A percentile compares a stretch with the other conserved stretches of the same genome.
phyloP scores from a whole-genome alignment of 2,797 vertebrate species.

The Falco peregrinus region DNA sequence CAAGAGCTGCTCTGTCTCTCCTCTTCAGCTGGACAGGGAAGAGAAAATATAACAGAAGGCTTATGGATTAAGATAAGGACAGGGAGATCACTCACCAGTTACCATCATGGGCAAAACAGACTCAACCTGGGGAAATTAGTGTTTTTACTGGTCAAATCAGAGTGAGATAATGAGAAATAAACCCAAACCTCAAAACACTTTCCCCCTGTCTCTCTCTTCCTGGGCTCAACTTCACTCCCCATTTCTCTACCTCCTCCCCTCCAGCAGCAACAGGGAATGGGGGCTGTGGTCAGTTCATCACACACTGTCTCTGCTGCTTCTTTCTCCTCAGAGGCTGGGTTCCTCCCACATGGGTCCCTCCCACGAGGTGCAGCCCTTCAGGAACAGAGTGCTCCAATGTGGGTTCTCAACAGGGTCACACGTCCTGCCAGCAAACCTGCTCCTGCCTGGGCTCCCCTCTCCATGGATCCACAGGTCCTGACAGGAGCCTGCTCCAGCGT shows the following conservation, averaged over 20 bases:
- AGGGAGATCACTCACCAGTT: neutral
- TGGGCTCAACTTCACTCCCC: neutral
- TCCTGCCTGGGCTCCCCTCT: neutral
- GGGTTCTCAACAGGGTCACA: accelerated
- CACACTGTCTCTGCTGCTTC: neutral
- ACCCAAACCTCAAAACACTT: neutral
- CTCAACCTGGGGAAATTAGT: neutral
- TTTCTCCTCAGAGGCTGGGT: neutral
- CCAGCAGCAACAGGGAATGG: neutral
- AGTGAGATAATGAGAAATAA: neutral
- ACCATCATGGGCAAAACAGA: neutral
- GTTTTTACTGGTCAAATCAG: neutral
- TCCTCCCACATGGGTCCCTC: too few species aligned
- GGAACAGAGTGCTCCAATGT: neutral
- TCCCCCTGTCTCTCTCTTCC: neutral
- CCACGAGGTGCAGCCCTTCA: neutral
- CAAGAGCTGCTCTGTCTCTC: neutral
- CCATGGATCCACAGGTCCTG: neutral
- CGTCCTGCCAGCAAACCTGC: too few species aligned
- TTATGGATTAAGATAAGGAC: neutral
- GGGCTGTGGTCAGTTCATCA: neutral
- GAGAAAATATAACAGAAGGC: neutral
- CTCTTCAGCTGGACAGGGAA: neutral
- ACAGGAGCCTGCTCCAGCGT: neutral
- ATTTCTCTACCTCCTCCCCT: neutral